Percentiles rank a stretch among this genome's conserved stretches.
Evolutionary conservation across 2,113 vertebrate species (phyloP).

Genomic region (Varanus salvator): DNA sequence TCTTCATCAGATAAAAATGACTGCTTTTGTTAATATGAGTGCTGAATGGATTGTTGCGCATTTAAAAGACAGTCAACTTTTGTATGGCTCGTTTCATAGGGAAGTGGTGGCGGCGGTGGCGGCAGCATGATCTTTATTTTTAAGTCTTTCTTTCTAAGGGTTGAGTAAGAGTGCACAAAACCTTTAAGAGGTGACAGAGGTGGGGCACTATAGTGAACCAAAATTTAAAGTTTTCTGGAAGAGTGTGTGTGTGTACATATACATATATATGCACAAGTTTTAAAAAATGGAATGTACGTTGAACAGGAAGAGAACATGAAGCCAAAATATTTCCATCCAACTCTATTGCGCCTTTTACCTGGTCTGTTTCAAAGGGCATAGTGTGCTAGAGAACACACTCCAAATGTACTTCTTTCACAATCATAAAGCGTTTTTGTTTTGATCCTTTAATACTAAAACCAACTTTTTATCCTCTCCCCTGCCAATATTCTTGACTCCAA

Average conservation of each 20-base stretch:
- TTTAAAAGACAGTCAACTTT: background rate
- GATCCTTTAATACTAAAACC: background rate
- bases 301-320: constrained; percentile 2
- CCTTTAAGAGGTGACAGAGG: constrained; percentile 50
- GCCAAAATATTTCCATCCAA: fast-evolving
- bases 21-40: background rate
- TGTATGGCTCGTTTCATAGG: constrained; percentile 10
- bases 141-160: constrained; percentile 35
- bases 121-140: constrained; percentile 54
- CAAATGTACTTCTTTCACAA: background rate
- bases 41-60: background rate
- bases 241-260: no score
- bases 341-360: constrained; percentile 21
- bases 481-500: background rate
- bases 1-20: background rate
- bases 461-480: fast-evolving
- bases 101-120: background rate
- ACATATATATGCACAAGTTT: background rate
- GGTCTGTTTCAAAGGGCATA: background rate
- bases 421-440: constrained; percentile 3
- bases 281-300: constrained; percentile 1
- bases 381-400: background rate
- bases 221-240: constrained; percentile 24
- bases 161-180: constrained; percentile 30
- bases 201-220: constrained; percentile 22